phyloP scores from a whole-genome alignment of 2,113 vertebrate genomes.

The Oncorhynchus clarkii region DNA sequence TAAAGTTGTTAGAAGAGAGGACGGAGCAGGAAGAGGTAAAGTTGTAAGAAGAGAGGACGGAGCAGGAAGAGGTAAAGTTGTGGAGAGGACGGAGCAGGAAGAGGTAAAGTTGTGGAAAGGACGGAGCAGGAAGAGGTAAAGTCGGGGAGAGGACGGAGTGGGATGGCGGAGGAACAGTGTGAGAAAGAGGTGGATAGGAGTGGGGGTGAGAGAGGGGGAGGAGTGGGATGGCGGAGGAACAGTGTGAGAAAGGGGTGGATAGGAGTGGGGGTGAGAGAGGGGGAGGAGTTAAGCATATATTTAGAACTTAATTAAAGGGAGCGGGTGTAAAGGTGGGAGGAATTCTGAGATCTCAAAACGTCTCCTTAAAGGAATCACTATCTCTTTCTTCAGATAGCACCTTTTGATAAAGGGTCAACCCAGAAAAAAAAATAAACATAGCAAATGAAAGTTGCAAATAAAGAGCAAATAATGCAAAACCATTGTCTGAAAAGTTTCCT shows the following conservation, averaged over 20 bases:
- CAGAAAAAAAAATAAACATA: conserved; percentile 16
- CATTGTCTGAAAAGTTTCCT: conserved; percentile 29
- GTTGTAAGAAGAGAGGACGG: neutral
- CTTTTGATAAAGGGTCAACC: too few relatives aligned
- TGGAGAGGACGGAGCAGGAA: too few relatives aligned
- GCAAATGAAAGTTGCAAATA: conserved; percentile 39
- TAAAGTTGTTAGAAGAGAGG: too few relatives aligned
- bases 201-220: neutral
- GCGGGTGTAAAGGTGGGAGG: conserved; percentile 23
- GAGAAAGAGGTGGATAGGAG: neutral
- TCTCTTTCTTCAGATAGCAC: too few relatives aligned
- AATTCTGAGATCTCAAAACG: neutral
- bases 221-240: too few relatives aligned
- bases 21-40: neutral
- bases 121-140: too few relatives aligned
- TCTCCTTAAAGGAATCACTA: too few relatives aligned
- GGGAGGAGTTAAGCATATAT: neutral
- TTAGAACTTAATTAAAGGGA: conserved; percentile 16
- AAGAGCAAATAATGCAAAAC: conserved; percentile 35
- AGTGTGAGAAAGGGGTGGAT: too few relatives aligned
- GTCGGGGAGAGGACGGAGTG: neutral
- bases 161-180: conserved; percentile 15
- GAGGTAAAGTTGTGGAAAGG: too few relatives aligned
- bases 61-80: too few relatives aligned
- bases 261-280: too few relatives aligned